phyloP scores from a whole-genome alignment of 2,113 vertebrate species.

The Charadrius vociferus region DNA sequence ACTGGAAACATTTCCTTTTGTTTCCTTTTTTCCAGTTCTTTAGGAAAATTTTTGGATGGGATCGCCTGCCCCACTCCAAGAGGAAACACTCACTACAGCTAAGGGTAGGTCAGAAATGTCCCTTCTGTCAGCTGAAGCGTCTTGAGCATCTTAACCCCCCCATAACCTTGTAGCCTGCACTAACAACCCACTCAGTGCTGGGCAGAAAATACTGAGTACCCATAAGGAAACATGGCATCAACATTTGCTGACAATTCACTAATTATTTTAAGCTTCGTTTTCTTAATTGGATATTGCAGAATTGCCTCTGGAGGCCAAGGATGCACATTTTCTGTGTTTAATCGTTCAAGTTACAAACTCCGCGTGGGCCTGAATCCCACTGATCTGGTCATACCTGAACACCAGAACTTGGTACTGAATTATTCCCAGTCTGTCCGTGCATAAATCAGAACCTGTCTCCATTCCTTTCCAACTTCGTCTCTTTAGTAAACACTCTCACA shows the following conservation, averaged over 20 bases:
- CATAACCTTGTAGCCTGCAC: accelerated
- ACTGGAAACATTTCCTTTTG: background rate
- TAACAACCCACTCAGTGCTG: background rate
- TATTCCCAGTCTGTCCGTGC: background rate
- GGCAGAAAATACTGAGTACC: background rate
- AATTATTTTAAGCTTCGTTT: background rate
- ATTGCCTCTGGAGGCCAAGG: background rate
- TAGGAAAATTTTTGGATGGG: background rate
- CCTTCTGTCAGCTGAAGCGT: background rate
- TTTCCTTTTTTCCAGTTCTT: background rate
- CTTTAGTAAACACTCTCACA: background rate
- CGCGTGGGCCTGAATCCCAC: background rate
- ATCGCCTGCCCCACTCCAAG: background rate
- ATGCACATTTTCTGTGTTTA: background rate
- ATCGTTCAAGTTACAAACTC: background rate
- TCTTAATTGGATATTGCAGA: background rate
- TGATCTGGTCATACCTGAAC: background rate
- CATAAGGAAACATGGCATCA: background rate
- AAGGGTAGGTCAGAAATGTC: background rate
- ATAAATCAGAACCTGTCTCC: background rate
- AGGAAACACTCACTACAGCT: background rate
- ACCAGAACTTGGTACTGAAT: background rate
- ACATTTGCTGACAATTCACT: background rate
- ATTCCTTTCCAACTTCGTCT: background rate
- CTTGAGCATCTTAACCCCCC: background rate